A percentile compares a stretch with the other conserved stretches of the same genome.
Evolutionary conservation across 2,888 invertebrate genomes (phyloP).

Genomic region (Ectemnius continuus): DNA sequence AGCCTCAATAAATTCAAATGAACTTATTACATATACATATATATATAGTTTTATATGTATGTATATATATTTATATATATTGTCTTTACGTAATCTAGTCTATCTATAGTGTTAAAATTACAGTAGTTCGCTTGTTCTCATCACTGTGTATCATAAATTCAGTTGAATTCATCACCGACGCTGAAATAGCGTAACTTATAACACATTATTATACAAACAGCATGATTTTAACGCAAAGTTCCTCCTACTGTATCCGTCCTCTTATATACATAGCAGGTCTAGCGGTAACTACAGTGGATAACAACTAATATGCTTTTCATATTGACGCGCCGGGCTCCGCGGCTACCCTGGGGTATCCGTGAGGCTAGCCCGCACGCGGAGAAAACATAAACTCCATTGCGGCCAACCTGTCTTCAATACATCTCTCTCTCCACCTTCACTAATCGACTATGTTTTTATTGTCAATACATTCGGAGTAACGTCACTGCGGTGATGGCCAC

Average conservation of each 20-base stretch:
- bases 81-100: constrained; percentile 67
- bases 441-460: constrained; percentile 60
- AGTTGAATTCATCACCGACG: constrained; percentile 70
- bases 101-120: constrained; percentile 66
- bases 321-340: constrained; percentile 57
- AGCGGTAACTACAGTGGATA: constrained; percentile 72
- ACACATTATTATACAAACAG: constrained; percentile 69
- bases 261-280: constrained; percentile 75
- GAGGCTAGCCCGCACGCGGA: constrained; percentile 39
- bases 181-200: constrained; percentile 71
- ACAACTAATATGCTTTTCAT: constrained; percentile 61
- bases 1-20: constrained; percentile 71
- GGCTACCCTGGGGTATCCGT: neutral
- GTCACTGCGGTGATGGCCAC: constrained; percentile 45
- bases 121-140: constrained; percentile 44
- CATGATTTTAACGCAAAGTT: constrained; percentile 53
- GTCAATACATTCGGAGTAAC: constrained; percentile 76
- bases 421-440: constrained; percentile 51
- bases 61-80: constrained; percentile 60
- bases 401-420: constrained; percentile 49
- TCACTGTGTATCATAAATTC: constrained; percentile 60
- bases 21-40: constrained; percentile 53
- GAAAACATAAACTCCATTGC: constrained; percentile 58
- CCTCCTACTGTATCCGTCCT: constrained; percentile 59
- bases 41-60: constrained; percentile 14